Base-by-base conservation (phyloP, 2,888 invertebrate genomes). In the Zele albiditarsus region DNA sequence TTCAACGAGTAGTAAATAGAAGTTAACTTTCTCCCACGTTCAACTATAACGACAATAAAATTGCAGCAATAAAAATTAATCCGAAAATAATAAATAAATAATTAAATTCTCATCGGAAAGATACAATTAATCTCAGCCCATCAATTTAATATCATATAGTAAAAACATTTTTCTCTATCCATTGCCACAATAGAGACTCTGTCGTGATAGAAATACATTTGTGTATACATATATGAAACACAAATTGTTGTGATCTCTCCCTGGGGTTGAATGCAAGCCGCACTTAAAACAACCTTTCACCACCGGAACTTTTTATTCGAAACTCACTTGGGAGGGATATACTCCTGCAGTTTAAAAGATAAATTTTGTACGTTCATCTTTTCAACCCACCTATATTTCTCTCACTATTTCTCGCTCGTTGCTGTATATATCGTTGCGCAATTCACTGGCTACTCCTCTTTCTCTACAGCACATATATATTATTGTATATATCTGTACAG, bases 311-410 rank as follows among this genome's bases (percentile, higher is more conserved):
- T 79, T 77, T 79, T 77, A 76, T 79, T 68, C 73, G 57, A 77
- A 79, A 79, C 72, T 78, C 20, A 53, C 70, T 23, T 71, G 73
- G 70, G 76, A 71, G 63, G 67, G 71, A 73, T 75, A 49, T 73
- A 72, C 16, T 28, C 1, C 75, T 78, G 60, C 72, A 76, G 70
- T 78, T 76, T 76, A 73, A 72, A 80, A 80, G 79, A 78, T 80
- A 78, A 77, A 80, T 78, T 72, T 76, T 76, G 73, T 70, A 77
- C 78, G 78, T 78, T 73, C 79, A 75, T 80, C 79, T 77, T 79
- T 66, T 68, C 46, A 62, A 38, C 58, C 33, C 53, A 49, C 33
- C 53, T 46, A 49, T 66, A 31, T 58, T 66, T 38, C 27, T 53
- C 28, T 58, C 42, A 49, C 16, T 28, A 23, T 69, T 49, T 33